Base-by-base conservation (phyloP, 2,797 vertebrate species). In the Sebastes goodei region DNA sequence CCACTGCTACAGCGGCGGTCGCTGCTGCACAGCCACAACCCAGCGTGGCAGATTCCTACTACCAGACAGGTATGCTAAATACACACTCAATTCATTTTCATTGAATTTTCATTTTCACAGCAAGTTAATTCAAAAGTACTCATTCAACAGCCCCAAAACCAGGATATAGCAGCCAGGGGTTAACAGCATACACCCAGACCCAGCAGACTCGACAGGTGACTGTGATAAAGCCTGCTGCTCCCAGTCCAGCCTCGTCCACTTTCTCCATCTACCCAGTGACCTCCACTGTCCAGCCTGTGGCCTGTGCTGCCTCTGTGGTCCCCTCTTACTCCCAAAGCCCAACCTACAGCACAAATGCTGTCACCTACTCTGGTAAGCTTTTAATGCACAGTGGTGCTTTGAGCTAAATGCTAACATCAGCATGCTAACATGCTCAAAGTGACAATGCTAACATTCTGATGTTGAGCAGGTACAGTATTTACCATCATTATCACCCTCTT, bases 211-310 rank as follows among this genome's bases (percentile, higher is more conserved):
- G 99, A 4, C 99, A 99, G 93, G 98, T 99, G 91, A 99, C 98
- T 15, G 98, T 98, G 84, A 99, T 99, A 93, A 99, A 99, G 85
- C 98, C 97, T 79, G 98, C 99, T 49, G 97, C 97, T 46, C 98
- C 97, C 71, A 99, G 96, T 93, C 97, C 97, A 14, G 98, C 97
- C 71, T 98, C 99, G 3, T 99, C 98, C 6, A 98, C 98, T 0
- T 99, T 99, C 94, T 98, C 98, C 80, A 98, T 99, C 91, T 99
- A 99, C 94, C 99, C 99, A 0, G 98, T 99, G 71, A 99, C 98
- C 55, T 99, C 98, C 12, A 97, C 97, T 27, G 98, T 99, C 83
- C 98, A 99, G 91, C 98, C 98, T 0, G 97, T 97, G 21, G 97
- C 95, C 2, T 93, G 94, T 1, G 95, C 94, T 0, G 97, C 97